phyloP scores from a whole-genome alignment of 2,797 vertebrate species.

The Sphaeramia orbicularis region DNA sequence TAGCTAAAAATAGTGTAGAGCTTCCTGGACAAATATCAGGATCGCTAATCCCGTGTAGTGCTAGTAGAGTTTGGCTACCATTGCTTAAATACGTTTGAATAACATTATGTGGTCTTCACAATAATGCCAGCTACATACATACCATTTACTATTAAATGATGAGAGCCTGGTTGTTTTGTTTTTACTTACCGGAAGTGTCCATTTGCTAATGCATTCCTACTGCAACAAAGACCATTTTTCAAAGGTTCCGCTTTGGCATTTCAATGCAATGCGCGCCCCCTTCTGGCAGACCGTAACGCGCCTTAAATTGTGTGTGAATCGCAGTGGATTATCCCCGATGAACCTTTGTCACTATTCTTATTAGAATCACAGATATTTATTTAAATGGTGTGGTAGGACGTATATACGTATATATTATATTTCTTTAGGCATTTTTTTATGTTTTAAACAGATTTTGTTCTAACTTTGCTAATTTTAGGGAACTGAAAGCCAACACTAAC shows the following conservation, averaged over 20 bases:
- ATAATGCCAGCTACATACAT: no score
- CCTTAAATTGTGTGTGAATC: no score
- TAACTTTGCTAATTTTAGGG: no score
- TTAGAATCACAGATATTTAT: no score
- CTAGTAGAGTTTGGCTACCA: not conserved
- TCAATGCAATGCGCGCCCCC: not conserved
- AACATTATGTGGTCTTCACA: not conserved
- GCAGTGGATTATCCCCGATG: no score
- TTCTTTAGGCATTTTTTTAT: no score
- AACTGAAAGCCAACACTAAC: no score
- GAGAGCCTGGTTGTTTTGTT: conserved; percentile 40
- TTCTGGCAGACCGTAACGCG: not conserved
- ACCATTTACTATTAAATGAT: not conserved
- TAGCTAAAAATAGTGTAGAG: conserved; percentile 41
- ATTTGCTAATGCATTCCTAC: not conserved
- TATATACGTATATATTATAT: no score
- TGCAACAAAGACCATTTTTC: conserved; percentile 14
- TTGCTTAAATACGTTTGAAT: no score
- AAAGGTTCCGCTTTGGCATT: conserved; percentile 37
- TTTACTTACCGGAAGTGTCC: conserved; percentile 32
- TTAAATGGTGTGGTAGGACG: no score
- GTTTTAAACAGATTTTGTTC: no score
- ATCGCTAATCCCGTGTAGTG: not conserved
- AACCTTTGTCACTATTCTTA: no score
- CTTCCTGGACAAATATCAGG: not conserved